Conservation (phyloP, 1,140 invertebrate genomes). For the Drosophila funebris region DNA sequence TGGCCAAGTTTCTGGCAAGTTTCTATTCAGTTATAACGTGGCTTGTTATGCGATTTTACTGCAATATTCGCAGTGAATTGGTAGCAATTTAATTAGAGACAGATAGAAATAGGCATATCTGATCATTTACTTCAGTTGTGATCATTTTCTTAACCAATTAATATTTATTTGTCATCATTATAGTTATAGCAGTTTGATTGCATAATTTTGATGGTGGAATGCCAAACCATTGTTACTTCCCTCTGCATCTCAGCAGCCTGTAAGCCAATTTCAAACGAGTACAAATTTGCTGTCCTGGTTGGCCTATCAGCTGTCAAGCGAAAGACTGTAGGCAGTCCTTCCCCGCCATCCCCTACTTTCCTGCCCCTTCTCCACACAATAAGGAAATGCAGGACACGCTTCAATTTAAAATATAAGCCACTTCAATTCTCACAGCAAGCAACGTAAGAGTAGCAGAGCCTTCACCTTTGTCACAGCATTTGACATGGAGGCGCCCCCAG, state of each 20-base stretch:
- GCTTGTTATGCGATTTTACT: slow-evolving; percentile 8
- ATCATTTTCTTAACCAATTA: too few relatives aligned
- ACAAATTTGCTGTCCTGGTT: neutral
- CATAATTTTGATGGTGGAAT: too few relatives aligned
- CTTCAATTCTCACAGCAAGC: slow-evolving; percentile 32
- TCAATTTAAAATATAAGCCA: slow-evolving; percentile 69
- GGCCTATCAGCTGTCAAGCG: neutral
- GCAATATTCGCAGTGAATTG: too few relatives aligned
- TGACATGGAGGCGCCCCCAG: slow-evolving; percentile 50
- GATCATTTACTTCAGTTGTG: too few relatives aligned
- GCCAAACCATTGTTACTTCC: neutral
- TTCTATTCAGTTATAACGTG: slow-evolving; percentile 38
- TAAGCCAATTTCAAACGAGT: neutral
- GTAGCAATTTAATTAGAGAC: too few relatives aligned
- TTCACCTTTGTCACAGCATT: slow-evolving; percentile 74
- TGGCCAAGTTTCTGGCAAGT: slow-evolving; percentile 44
- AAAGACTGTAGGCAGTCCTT: neutral
- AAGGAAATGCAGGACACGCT: slow-evolving; percentile 50
- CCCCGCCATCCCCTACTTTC: too few relatives aligned
- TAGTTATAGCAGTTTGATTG: too few relatives aligned
- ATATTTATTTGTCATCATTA: too few relatives aligned
- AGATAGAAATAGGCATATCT: too few relatives aligned
- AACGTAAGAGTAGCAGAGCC: slow-evolving; percentile 26
- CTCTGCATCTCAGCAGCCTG: neutral
- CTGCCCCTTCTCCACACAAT: too few relatives aligned